phyloP scores from a whole-genome alignment of 92 coral and sea anemone genomes.

The Muricea muricata region DNA sequence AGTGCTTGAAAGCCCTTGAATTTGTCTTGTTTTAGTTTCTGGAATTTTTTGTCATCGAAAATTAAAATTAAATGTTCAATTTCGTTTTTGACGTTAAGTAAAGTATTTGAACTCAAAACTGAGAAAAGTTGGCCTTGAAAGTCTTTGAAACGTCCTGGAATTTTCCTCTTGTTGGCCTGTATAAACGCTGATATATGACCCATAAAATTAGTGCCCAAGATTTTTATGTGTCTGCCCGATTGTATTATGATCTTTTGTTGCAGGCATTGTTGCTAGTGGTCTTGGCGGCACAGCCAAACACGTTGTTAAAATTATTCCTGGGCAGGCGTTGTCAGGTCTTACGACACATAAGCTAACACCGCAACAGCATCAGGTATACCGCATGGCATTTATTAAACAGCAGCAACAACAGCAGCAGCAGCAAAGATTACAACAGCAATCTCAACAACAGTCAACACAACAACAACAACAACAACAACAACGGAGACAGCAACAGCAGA shows the following conservation, averaged over 20 bases:
- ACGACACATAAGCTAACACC: constrained; percentile 16
- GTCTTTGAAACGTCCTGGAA: too few species aligned
- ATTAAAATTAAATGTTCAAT: too few species aligned
- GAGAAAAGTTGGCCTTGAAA: too few species aligned
- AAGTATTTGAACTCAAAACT: too few species aligned
- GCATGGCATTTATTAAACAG: constrained; percentile 16
- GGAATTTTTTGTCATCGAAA: too few species aligned
- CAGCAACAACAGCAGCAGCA: constrained; percentile 40
- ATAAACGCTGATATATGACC: too few species aligned
- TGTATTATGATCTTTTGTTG: background rate
- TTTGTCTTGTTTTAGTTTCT: too few species aligned
- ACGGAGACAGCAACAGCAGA: constrained; percentile 51
- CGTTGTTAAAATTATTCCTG: constrained; percentile 16
- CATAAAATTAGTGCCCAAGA: too few species aligned
- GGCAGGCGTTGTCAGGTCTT: background rate
- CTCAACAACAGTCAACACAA: constrained; percentile 37
- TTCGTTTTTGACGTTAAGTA: too few species aligned
- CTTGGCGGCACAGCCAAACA: background rate
- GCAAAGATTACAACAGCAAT: constrained; percentile 58
- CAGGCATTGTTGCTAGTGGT: constrained; percentile 20
- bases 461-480: constrained; percentile 66
- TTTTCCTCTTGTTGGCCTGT: too few species aligned
- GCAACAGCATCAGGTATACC: constrained; percentile 12
- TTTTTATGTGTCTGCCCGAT: too few species aligned
- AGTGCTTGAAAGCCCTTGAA: too few species aligned